These are phyloP conservation scores for Augochlorella aurata DNA, from an alignment of 2,888 invertebrate species.

Conservation along the genomic window DNA sequence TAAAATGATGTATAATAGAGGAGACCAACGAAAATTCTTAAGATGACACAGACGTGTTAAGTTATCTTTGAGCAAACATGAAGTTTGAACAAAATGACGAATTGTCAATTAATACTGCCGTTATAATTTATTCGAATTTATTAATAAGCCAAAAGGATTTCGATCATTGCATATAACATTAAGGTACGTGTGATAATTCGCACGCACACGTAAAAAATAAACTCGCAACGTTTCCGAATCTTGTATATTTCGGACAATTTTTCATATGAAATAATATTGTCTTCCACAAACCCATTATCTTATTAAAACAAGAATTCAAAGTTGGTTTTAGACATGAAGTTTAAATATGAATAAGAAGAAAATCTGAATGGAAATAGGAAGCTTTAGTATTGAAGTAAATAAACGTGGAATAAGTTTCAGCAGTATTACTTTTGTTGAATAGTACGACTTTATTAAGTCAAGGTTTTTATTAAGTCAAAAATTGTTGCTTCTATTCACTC, in stretches of 20 bases:
- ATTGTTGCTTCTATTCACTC: too few species aligned
- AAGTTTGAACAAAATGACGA: not conserved
- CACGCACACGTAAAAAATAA: not conserved
- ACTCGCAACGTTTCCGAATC: not conserved
- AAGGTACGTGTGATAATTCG: not conserved
- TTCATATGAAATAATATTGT: not conserved
- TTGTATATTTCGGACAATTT: not conserved
- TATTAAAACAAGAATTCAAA: not conserved
- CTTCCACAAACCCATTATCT: not conserved
- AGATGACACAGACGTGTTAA: not conserved
- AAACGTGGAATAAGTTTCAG: too few species aligned
- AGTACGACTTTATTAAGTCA: too few species aligned
- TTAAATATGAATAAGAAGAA: not conserved
- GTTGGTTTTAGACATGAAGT: not conserved
- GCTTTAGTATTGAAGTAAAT: too few species aligned
- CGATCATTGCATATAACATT: not conserved
- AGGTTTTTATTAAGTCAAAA: too few species aligned
- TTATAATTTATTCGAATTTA: constrained; percentile 7
- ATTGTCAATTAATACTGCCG: not conserved
- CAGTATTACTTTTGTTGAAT: too few species aligned
- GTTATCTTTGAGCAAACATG: not conserved
- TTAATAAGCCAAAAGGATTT: not conserved
- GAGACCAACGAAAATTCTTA: not conserved
- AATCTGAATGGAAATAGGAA: not conserved
- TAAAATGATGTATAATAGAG: not conserved